Evolutionary conservation across 2,797 vertebrate genomes (phyloP).

Genomic region (Notoglanidium macrostoma): DNA sequence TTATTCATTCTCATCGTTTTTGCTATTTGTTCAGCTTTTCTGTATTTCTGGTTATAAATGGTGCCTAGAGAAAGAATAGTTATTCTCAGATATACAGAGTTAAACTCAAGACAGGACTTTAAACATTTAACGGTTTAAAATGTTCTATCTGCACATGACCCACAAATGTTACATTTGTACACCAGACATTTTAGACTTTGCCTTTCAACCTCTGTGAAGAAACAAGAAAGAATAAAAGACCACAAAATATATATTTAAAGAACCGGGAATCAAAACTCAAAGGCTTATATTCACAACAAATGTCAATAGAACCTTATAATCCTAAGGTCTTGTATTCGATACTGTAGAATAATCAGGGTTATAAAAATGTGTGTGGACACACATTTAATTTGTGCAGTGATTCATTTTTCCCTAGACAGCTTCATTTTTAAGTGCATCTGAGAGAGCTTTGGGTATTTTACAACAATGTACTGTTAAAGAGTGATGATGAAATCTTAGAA

Average conservation of each 20-base stretch:
- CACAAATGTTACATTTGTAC: neutral
- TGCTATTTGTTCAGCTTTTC: neutral
- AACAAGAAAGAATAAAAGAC: neutral
- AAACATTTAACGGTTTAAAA: too few species aligned
- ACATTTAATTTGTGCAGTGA: neutral
- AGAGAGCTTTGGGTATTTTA: conserved; percentile 26
- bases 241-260: neutral
- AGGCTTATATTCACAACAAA: neutral
- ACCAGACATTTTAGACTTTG: neutral
- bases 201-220: neutral
- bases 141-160: neutral
- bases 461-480: conserved; percentile 22
- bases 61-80: neutral
- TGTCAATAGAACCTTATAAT: neutral
- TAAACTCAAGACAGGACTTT: neutral
- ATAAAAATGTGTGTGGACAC: neutral
- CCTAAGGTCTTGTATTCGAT: neutral
- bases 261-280: neutral
- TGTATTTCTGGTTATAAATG: neutral
- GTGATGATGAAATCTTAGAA: conserved; percentile 39
- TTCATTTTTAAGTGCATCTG: neutral
- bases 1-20: neutral
- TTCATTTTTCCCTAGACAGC: neutral
- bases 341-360: neutral
- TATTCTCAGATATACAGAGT: neutral